Evolutionary conservation across 1,140 invertebrate genomes (phyloP).

Genomic region (Rhyacophila brunnea): DNA sequence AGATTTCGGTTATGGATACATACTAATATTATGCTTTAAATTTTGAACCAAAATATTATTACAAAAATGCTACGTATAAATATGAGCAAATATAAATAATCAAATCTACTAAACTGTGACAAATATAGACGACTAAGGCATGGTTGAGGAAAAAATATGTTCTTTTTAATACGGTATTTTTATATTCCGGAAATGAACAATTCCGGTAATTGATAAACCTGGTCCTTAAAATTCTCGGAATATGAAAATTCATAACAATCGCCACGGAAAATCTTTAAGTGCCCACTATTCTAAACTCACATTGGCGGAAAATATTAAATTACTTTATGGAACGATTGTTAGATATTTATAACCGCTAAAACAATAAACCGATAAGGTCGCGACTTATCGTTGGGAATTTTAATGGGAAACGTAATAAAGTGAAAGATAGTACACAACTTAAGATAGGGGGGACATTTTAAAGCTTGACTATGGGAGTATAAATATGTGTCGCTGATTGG

Average conservation of each 20-base stretch:
- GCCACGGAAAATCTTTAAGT: neutral
- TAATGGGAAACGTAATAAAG: neutral
- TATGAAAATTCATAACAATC: neutral
- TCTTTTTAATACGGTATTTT: neutral
- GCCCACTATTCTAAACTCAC: neutral
- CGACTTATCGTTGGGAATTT: neutral
- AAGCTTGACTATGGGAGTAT: too few species aligned
- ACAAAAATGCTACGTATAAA: too few species aligned
- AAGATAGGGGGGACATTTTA: neutral
- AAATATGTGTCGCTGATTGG: too few species aligned
- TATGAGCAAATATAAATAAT: too few species aligned
- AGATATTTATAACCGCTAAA: neutral
- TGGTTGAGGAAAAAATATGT: neutral
- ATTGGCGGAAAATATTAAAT: neutral
- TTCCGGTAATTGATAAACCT: neutral
- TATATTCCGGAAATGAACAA: neutral
- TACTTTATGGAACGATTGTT: conserved; percentile 1
- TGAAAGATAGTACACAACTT: neutral
- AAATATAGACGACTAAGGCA: too few species aligned
- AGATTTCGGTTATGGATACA: too few species aligned
- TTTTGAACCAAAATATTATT: too few species aligned
- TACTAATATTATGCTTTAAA: too few species aligned
- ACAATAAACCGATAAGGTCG: neutral
- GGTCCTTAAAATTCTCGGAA: too few species aligned
- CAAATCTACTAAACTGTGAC: too few species aligned